phyloP scores from a whole-genome alignment of 1,140 invertebrate species.

The Rhizoglyphus robini region DNA sequence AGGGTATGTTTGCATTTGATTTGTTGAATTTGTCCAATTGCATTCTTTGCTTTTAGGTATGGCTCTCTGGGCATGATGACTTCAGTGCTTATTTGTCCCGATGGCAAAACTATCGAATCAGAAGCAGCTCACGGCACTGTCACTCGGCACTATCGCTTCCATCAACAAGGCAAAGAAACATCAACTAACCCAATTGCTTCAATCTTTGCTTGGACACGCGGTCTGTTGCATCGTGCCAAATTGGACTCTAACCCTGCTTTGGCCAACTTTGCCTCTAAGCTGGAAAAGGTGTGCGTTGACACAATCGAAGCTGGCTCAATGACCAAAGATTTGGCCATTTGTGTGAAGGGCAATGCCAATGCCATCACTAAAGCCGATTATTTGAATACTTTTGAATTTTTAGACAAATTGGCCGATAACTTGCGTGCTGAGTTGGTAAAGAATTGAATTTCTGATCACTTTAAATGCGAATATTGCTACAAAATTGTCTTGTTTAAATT shows the following conservation, averaged over 20 bases:
- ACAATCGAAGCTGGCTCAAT: constrained; percentile 82
- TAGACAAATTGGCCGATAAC: constrained; percentile 89
- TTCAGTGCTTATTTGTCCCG: constrained; percentile 79
- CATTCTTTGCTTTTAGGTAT: constrained; percentile 39
- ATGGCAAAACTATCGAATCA: constrained; percentile 91
- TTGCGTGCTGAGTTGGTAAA: constrained; percentile 51
- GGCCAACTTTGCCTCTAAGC: constrained; percentile 56
- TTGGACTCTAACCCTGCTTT: constrained; percentile 69
- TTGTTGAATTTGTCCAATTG: constrained; percentile 52
- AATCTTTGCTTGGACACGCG: constrained; percentile 94
- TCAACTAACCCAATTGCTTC: constrained; percentile 96
- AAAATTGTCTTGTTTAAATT: too few relatives aligned
- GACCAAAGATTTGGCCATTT: constrained; percentile 99
- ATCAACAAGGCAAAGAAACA: constrained; percentile 91
- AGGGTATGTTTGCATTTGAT: constrained; percentile 82
- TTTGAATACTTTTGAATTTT: constrained; percentile 92
- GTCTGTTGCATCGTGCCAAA: constrained; percentile 78
- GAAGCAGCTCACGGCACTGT: constrained; percentile 97
- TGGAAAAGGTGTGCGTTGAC: constrained; percentile 80
- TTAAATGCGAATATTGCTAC: too few relatives aligned
- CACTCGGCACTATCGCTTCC: constrained; percentile 79
- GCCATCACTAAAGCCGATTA: constrained; percentile 74
- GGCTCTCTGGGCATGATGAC: constrained; percentile 82
- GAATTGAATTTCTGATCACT: too few relatives aligned
- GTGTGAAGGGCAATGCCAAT: constrained; percentile 71